Evolutionary conservation across 2,797 vertebrate species (phyloP), one percentile per base, ranked within the genome.

Genomic region (Lagodon rhomboides): DNA sequence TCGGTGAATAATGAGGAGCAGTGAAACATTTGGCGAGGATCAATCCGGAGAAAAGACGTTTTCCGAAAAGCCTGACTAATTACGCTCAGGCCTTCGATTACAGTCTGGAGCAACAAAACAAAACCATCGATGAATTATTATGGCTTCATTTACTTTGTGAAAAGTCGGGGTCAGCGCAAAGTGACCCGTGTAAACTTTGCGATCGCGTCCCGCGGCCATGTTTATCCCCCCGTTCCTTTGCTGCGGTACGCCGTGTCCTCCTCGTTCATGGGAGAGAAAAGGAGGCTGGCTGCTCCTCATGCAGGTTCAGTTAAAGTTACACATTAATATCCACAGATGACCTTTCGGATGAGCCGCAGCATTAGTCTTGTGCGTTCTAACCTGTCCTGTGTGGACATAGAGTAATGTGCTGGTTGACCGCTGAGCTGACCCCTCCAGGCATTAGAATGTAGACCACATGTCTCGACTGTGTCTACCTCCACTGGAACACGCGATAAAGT

Each of bases 361-460:
- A 95, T 95, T 95, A 93, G 89, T 95, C 95, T 94, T 95, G 87
- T 82, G 82, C 83, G 85, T 86, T 90, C 91, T 89, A 88, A 93
- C 90, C 92, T 94, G 93, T 95, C 94, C 77, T 47, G 86, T 73
- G 73, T 86, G 90, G 94, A 95, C 95, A 90, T 86, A 94, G 94
- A 95, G 92, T 95, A 96, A 96, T 95, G 95, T 94, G 93, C 88
- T 87, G 88, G 88, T 93, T 96, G 95, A 95, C 95, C 94, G 86
- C 80, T 79, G 76, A 69, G 63, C 86, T 94, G 94, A 94, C 94
- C 94, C 92, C 88, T 79, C 77, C 76, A 87, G 90, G 90, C 94
- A 93, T 92, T 92, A 90, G 91, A 94, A 95, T 94, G 91, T 91
- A 88, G 92, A 93, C 92, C 92, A 93, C 93, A 94, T 94, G 93